Evolutionary conservation across 2,888 invertebrate species (phyloP), one percentile per base, ranked within the genome.

Genomic region (Syrista parreyssii): DNA sequence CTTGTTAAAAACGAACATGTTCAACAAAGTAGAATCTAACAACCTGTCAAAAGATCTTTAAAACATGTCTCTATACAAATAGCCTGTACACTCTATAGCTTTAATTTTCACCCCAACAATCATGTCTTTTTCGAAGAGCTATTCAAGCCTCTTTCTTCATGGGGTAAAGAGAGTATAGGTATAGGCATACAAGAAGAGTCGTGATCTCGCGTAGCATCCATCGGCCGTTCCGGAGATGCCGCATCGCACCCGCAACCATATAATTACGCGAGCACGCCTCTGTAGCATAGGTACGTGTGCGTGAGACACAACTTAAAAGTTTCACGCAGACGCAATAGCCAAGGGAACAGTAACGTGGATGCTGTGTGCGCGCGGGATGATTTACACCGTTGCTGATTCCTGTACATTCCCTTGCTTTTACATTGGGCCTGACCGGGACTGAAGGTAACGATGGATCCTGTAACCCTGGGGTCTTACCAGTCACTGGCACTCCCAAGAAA

Each of bases 341-440:
- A 11, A 69, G 32, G 12, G 4, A 32, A 69, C 31, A 69, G 69
- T 30, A 69, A 71, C 75, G 76, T 72, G 77, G 77, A 71, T 34
- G 74, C 40, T 76, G 74, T 73, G 78, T 76, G 80, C 80, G 79
- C 79, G 82, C 80, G 76, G 79, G 80, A 84, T 85, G 86, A 86
- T 86, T 86, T 86, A 86, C 85, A 82, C 83, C 82, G 83, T 80
- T 80, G 81, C 85, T 82, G 81, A 82, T 86, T 84, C 80, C 78
- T 79, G 81, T 73, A 78, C 83, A 84, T 84, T 84, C 84, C 80
- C 78, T 80, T 55, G 80, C 79, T 78, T 79, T 82, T 78, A 79
- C 75, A 68, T 74, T 40, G 68, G 69, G 68, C 36, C 71, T 36
- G 68, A 74, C 68, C 31, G 30, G 71, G 33, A 73, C 71, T 68